phyloP scores from a whole-genome alignment of 2,888 invertebrate genomes.

The Leucophora obtusa region DNA sequence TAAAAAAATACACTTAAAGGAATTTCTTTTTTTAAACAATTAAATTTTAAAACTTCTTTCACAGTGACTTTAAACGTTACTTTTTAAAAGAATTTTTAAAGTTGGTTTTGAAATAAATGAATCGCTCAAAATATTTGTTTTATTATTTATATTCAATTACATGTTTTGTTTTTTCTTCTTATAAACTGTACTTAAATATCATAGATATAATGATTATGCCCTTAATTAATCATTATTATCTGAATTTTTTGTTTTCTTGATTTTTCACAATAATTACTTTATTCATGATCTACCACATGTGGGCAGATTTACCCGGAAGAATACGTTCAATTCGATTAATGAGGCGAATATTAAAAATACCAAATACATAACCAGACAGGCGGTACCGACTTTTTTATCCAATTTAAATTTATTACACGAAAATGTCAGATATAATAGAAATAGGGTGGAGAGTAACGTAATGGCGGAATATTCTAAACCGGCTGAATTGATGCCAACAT shows the following conservation, averaged over 20 bases:
- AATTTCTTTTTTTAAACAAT: conserved; percentile 36
- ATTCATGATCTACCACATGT: conserved; percentile 84
- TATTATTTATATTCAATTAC: conserved; percentile 11
- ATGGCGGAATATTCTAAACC: conserved; percentile 95
- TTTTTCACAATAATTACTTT: conserved; percentile 5
- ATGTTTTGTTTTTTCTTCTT: conserved; percentile 24
- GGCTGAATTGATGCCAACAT: conserved; percentile 92
- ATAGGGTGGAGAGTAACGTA: conserved; percentile 90
- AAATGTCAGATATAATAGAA: conserved; percentile 90
- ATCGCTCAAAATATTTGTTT: neutral
- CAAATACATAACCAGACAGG: conserved; percentile 92
- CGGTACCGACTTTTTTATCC: conserved; percentile 90
- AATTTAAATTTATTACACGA: conserved; percentile 92
- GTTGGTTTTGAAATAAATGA: conserved; percentile 1
- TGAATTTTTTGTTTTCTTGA: too few relatives aligned
- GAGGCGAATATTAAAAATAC: conserved; percentile 92
- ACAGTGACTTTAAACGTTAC: conserved; percentile 56
- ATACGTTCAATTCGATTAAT: conserved; percentile 94
- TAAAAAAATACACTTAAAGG: conserved; percentile 60
- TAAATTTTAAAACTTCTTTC: neutral
- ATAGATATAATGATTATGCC: conserved; percentile 27
- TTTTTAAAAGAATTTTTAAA: conserved; percentile 13
- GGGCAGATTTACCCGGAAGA: conserved; percentile 93
- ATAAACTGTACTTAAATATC: conserved; percentile 26
- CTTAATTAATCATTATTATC: conserved; percentile 8